Base-by-base conservation (phyloP, 2,797 vertebrate species). In the Lepus oiostolus region DNA sequence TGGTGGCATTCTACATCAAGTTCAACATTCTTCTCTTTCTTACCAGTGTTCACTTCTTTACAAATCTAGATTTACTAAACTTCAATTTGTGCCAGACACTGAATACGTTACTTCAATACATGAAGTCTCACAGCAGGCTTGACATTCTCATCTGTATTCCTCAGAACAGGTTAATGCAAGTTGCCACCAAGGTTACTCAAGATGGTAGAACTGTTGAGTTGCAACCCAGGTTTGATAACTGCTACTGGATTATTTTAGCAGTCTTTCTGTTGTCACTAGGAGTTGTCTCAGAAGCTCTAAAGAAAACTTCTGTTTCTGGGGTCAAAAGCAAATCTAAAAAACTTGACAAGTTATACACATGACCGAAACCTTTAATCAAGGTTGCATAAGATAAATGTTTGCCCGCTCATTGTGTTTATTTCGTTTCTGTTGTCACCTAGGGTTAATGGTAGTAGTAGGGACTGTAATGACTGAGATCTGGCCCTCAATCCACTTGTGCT, bases 211-310 rank as follows among this genome's bases (percentile, higher is more conserved):
- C 4, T n/a, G 2, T 47, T 47, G 88, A 90, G 3, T 8, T 52
- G 42, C 88, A 85, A 65, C 42, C 50, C 38, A 70, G 12, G 11
- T 91, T 60, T 54, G 24, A 10, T 47, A 42, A 70, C 5, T 22
- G 47, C 77, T 71, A 7, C 50, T 50, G 38, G 47, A 30, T 47
- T 74, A 22, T 77, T 70, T 75, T 70, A 17, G 26, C n/a, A 28
- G 1, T 30, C 21, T 13, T 35, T 80, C 76, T 67, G 16, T 52
- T 21, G 63, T 65, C 52, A 21, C 11, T 71, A 38, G 19, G 10
- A 90, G 75, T 62, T 19, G 2, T 89, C 83, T 89, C 30, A 54
- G 80, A 89, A 81, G 95, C 42, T 79, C 26, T 58, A 87, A n/a
- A 24, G 65, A 74, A 32, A 71, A 68, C n/a, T 87, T 93, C 38